phyloP scores from a whole-genome alignment of 2,113 vertebrate genomes.

The Drymodes brunneopygia region DNA sequence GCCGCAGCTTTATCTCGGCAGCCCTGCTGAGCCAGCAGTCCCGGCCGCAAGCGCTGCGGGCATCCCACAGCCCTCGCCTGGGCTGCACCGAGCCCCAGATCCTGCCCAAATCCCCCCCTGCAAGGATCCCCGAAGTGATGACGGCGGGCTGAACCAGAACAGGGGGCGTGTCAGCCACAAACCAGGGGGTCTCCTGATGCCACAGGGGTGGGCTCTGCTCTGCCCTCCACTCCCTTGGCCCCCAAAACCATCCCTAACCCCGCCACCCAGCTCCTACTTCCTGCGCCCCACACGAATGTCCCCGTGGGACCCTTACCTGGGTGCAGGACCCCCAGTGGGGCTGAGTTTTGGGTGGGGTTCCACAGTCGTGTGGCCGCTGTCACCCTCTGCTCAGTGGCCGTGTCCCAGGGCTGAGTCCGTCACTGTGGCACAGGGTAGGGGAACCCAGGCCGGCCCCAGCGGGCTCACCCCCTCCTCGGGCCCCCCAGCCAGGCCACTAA shows the following conservation, averaged over 20 bases:
- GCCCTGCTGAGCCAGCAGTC: constrained; percentile 6
- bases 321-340: accelerated
- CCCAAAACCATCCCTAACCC: background rate
- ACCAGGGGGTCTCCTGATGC: background rate
- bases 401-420: background rate
- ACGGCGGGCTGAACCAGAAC: background rate
- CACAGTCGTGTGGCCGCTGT: accelerated
- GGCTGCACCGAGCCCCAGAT: background rate
- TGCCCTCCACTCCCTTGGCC: background rate
- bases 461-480: background rate
- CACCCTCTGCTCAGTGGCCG: accelerated
- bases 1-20: background rate
- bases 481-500: background rate
- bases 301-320: background rate
- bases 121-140: background rate
- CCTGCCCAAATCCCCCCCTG: background rate
- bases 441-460: background rate
- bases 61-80: background rate
- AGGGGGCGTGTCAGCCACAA: too few relatives aligned
- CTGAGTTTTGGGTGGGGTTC: background rate
- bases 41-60: accelerated
- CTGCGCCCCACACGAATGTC: background rate
- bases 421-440: background rate
- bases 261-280: background rate
- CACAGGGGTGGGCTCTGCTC: background rate